These are phyloP conservation scores for Cygnus olor DNA, from an alignment of 2,797 vertebrate species.

Conservation along the genomic window DNA sequence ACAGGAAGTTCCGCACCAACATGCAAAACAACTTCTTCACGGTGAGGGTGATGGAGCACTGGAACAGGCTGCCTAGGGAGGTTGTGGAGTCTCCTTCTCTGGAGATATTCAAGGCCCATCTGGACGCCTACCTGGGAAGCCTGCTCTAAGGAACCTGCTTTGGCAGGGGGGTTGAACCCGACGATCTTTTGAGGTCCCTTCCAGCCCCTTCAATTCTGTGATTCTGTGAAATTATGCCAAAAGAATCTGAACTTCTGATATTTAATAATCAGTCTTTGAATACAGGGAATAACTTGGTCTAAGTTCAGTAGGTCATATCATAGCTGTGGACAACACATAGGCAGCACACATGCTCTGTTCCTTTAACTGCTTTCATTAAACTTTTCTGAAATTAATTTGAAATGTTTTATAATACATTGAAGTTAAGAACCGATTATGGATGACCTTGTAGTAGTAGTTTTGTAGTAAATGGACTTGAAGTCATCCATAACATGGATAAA, in stretches of 20 bases:
- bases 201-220: too few species aligned
- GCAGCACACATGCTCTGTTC: not conserved
- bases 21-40: too few species aligned
- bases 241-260: not conserved
- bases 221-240: not conserved
- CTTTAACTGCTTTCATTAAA: constrained; percentile 46
- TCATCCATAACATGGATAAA: not conserved
- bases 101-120: too few species aligned
- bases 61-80: too few species aligned
- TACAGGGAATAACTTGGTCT: not conserved
- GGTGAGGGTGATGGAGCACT: too few species aligned
- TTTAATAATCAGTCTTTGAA: not conserved
- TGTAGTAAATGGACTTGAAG: not conserved
- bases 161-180: too few species aligned
- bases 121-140: too few species aligned
- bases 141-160: too few species aligned
- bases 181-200: too few species aligned
- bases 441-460: not conserved
- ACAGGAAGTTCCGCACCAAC: too few species aligned
- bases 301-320: not conserved
- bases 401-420: constrained; percentile 31
- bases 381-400: constrained; percentile 49
- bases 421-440: constrained; percentile 43
- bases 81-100: too few species aligned
- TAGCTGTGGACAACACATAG: not conserved